These are phyloP conservation scores for Toxostoma redivivum DNA, from an alignment of 2,113 vertebrate genomes.

Conservation along the genomic window DNA sequence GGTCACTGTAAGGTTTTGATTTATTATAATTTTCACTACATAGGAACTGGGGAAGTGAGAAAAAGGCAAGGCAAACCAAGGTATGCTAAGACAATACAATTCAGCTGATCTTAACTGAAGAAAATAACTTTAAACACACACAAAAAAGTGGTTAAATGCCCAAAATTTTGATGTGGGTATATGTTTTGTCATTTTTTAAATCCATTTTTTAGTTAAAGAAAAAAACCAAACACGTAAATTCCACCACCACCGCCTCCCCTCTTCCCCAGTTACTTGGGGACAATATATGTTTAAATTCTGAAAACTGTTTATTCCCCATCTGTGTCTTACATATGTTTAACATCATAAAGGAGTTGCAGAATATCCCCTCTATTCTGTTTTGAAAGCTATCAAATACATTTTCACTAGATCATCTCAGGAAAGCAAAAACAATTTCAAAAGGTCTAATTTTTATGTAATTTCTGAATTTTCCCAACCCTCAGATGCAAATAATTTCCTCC, in stretches of 20 bases:
- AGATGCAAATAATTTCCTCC: background rate
- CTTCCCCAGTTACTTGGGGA: background rate
- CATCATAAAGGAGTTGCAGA: background rate
- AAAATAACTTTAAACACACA: background rate
- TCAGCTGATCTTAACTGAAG: background rate
- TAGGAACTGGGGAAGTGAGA: fast-evolving
- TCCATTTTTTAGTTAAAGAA: background rate
- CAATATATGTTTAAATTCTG: background rate
- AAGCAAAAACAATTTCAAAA: background rate
- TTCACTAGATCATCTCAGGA: background rate
- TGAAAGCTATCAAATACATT: background rate
- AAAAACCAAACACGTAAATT: background rate
- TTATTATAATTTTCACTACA: background rate
- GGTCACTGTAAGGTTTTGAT: background rate
- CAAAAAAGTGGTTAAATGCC: background rate
- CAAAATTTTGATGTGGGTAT: background rate
- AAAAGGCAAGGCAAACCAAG: background rate
- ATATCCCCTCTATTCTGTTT: background rate
- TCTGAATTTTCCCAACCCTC: background rate
- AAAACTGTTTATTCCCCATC: background rate
- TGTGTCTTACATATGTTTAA: background rate
- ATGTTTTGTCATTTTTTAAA: background rate
- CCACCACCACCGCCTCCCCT: fast-evolving
- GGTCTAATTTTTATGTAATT: background rate
- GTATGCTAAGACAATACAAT: background rate